Percentiles rank a stretch among this genome's conserved stretches.
Evolutionary conservation across 1,140 invertebrate species (phyloP).

Genomic region (Bombus cullumanus): DNA sequence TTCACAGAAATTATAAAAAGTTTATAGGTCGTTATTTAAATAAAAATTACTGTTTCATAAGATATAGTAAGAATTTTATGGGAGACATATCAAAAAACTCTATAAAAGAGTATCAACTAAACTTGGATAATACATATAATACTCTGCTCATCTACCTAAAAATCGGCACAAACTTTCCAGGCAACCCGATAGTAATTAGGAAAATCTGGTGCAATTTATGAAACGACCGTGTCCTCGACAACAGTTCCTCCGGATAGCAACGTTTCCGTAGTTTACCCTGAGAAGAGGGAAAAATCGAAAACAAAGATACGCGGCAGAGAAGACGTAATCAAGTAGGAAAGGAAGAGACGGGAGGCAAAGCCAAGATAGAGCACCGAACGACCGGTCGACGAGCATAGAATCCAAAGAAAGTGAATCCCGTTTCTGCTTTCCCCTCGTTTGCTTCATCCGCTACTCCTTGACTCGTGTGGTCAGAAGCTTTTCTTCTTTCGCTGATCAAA

Average conservation of each 20-base stretch:
- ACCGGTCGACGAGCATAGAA: conserved; percentile 63
- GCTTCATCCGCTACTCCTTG: conserved; percentile 42
- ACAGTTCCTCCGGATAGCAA: no score
- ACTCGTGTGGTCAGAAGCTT: conserved; percentile 45
- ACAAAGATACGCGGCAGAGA: background rate
- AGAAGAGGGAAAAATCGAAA: background rate
- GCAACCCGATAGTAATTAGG: background rate
- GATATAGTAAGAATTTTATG: no score
- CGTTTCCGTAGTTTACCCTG: no score
- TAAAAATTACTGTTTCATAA: no score
- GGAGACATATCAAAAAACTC: no score
- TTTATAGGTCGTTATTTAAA: no score
- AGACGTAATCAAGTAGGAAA: conserved; percentile 21
- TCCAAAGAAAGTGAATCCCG: conserved; percentile 74
- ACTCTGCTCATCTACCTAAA: background rate
- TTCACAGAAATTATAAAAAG: no score
- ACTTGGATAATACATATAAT: no score
- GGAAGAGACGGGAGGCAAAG: conserved; percentile 18
- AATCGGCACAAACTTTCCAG: background rate
- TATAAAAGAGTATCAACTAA: no score
- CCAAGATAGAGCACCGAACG: conserved; percentile 4
- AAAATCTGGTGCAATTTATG: background rate
- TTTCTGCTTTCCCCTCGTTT: conserved; percentile 53
- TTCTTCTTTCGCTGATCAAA: conserved; percentile 38
- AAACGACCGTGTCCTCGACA: no score